Evolutionary conservation across 2,113 vertebrate species (phyloP).

Genomic region (Proterorhinus semilunaris): DNA sequence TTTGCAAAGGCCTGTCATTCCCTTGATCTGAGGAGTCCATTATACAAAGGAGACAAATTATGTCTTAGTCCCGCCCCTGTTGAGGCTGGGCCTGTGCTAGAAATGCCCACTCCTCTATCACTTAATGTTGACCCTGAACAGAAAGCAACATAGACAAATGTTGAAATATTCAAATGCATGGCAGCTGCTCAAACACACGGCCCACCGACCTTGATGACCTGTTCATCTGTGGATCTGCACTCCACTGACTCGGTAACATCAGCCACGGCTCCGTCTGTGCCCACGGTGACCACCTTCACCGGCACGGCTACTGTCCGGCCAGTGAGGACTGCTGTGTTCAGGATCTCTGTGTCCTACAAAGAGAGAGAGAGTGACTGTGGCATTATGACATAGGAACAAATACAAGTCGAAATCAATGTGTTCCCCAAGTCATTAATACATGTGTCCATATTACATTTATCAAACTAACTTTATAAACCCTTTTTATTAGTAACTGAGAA

Average conservation of each 20-base stretch:
- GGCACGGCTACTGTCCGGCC: conserved; percentile 89
- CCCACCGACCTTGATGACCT: conserved; percentile 86
- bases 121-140: neutral
- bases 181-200: neutral
- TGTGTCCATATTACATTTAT: too few species aligned
- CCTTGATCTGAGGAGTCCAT: too few species aligned
- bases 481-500: neutral
- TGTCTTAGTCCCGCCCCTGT: too few species aligned
- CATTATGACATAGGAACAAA: too few species aligned
- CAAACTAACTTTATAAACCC: too few species aligned
- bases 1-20: too few species aligned
- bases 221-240: conserved; percentile 86
- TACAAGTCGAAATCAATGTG: too few species aligned
- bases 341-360: conserved; percentile 87
- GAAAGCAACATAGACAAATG: neutral
- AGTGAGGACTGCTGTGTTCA: conserved; percentile 92
- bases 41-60: too few species aligned
- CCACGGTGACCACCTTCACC: conserved; percentile 87
- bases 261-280: conserved; percentile 79
- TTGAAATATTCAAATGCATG: conserved; percentile 2
- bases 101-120: neutral
- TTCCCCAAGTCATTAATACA: too few species aligned
- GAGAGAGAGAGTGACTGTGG: neutral
- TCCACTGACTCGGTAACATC: conserved; percentile 91
- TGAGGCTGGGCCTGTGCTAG: too few species aligned